Evolutionary conservation across 1,140 invertebrate genomes (phyloP), one percentile per base, ranked within the genome.

Genomic region (Drosophila trapezifrons): DNA sequence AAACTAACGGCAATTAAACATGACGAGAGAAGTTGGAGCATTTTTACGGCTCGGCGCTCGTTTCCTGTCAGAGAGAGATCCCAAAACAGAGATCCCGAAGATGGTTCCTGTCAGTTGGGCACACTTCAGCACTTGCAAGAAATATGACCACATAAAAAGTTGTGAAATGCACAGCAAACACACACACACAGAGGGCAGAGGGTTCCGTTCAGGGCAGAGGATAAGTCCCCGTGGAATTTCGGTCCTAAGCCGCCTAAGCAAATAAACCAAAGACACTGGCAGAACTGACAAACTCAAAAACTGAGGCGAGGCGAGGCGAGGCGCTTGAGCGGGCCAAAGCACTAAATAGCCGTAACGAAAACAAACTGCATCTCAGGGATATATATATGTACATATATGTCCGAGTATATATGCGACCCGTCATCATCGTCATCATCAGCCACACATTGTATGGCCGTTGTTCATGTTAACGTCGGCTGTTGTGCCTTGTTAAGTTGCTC

Each of bases 101-200:
- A 51, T 6, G 18, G 22, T 15, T 13, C 18, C 32, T 55, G 57
- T 47, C 63, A 64, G 80, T 66, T 62, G 62, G 63, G 70, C 79
- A 78, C 74, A 76, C 80, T 76, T 86, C 75, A 79, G 70, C 78
- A 86, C 71, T 86, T 79, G 81, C 63, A 78, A 86, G 69, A 86
- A 79, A 86, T 86, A 86, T 79, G 76, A 60, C 70, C 74, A 81
- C 82, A 85, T 85, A 85, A 86, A 85, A 86, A 75, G 69, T 67
- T 64, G 69, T 74, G 60, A 85, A 85, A 85, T 74, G 81, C 73
- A 65, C 67, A 77, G 62, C 60, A 64, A 52, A 46, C 47, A 69
- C 63, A 60, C 72, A 64, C n/a, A n/a, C n/a, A n/a, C n/a, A n/a
- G n/a, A n/a, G n/a, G n/a, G n/a, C n/a, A n/a, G n/a, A n/a, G n/a